Conservation (phyloP, 30 jellyfish, hydroid and myxozoan species). For the Hydractinia symbiolongicarpus region DNA sequence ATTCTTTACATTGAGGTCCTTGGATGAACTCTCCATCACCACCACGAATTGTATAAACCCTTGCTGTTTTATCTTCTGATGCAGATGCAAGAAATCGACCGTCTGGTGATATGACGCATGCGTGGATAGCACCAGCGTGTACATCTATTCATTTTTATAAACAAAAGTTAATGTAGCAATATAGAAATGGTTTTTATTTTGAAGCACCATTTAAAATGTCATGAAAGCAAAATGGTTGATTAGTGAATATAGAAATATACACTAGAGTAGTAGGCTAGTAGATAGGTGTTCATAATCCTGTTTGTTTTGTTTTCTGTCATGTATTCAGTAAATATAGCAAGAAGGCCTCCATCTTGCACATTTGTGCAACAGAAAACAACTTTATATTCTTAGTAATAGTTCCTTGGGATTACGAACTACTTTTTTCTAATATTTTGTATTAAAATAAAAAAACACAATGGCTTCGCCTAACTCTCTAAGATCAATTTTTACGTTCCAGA, state of each 20-base stretch:
- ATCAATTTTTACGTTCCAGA: too few relatives aligned
- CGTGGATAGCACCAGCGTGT: slow-evolving; percentile 55
- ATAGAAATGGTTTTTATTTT: not conserved
- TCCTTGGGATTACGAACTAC: too few relatives aligned
- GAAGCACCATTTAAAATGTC: not conserved
- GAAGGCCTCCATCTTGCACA: too few relatives aligned
- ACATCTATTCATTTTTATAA: slow-evolving; percentile 29
- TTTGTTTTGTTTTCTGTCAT: too few relatives aligned
- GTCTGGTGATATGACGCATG: slow-evolving; percentile 59
- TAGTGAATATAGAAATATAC: not conserved
- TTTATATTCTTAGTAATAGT: too few relatives aligned
- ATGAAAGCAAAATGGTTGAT: not conserved
- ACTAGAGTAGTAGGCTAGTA: too few relatives aligned
- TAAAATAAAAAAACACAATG: too few relatives aligned
- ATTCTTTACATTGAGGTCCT: slow-evolving; percentile 60
- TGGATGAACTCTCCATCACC: slow-evolving; percentile 72
- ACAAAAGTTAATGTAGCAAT: not conserved
- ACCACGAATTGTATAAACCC: slow-evolving; percentile 46
- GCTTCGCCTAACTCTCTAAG: too few relatives aligned
- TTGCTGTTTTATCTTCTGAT: slow-evolving; percentile 61
- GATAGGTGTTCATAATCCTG: too few relatives aligned
- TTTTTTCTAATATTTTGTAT: too few relatives aligned
- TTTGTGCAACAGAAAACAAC: too few relatives aligned
- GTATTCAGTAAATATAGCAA: too few relatives aligned
- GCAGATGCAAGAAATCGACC: slow-evolving; percentile 56